Evolutionary conservation across 2,113 vertebrate genomes (phyloP), one percentile per base, ranked within the genome.

Genomic region (Reinhardtius hippoglossoides): DNA sequence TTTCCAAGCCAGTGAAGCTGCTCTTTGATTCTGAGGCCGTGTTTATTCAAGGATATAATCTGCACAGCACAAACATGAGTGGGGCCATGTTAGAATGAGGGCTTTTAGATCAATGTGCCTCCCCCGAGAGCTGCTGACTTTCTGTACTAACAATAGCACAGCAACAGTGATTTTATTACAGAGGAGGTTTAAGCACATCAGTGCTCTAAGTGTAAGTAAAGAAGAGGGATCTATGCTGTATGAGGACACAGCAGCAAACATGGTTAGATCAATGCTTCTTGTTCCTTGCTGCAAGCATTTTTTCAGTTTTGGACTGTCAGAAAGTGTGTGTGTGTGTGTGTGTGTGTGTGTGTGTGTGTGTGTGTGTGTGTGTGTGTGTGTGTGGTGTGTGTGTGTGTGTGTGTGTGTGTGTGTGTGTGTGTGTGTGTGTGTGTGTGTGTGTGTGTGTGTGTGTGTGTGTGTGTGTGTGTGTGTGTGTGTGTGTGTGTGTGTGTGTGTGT

Each of bases 41-140:
- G 91, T 77, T 94, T 94, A 93, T 94, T 95, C 93, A 92, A 92
- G 95, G 90, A 92, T 93, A 91, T 95, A 94, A 95, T 94, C 70
- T 78, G 85, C 87, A 83, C 84, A 81, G 90, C 85, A 85, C 88
- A 89, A 83, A 91, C 84, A 82, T 76, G 86, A 88, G 84, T 87
- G 77, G 82, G 78, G 71, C 87, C 83, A 76, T 83, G 88, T 87
- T 70, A 90, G 84, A 91, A 92, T 91, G 92, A 90, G 89, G 87
- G 89, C 94, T 96, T 96, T 96, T 95, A 96, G 94, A 95, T 95
- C 93, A 95, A 76, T 96, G 92, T 88, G 94, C 71, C 52, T 92
- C 95, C 84, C 93, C 3, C 0, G 85, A 94, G 95, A 83, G 52
- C 55, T 57, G 50, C 88, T 94, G 93, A 95, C 94, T 92, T 95